Percentiles rank a stretch among this genome's conserved stretches.
Conservation (phyloP, 1,140 invertebrate species). For the Drosophila kohkoa region DNA sequence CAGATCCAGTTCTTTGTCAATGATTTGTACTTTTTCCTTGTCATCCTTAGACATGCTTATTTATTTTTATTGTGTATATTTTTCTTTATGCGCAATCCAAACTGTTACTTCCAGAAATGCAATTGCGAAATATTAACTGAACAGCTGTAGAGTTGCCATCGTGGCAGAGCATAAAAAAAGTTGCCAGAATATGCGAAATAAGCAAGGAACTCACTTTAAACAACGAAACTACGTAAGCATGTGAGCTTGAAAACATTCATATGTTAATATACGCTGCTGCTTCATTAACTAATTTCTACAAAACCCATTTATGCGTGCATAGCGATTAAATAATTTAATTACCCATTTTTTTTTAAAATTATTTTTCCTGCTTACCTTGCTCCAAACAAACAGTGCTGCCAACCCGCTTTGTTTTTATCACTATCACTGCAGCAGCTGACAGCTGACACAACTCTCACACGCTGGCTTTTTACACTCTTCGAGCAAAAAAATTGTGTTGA, state of each 20-base stretch:
- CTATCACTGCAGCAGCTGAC: slow-evolving; percentile 18
- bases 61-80: not conserved
- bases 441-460: slow-evolving; percentile 33
- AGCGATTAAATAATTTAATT: not conserved
- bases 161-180: not conserved
- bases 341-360: too few species aligned
- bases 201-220: not conserved
- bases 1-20: slow-evolving; percentile 92
- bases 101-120: slow-evolving; percentile 17
- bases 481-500: not conserved
- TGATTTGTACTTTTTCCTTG: slow-evolving; percentile 74
- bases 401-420: slow-evolving; percentile 19
- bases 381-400: slow-evolving; percentile 11
- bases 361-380: not conserved
- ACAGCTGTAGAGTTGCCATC: slow-evolving; percentile 33
- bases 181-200: not conserved
- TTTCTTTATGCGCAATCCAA: slow-evolving; percentile 24
- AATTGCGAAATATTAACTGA: slow-evolving; percentile 25
- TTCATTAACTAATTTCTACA: too few species aligned
- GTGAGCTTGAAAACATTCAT: too few species aligned
- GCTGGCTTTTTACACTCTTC: slow-evolving; percentile 26
- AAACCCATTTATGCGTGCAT: too few species aligned
- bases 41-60: slow-evolving; percentile 81
- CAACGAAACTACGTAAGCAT: too few species aligned
- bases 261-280: too few species aligned